Evolutionary conservation across 1,140 invertebrate genomes (phyloP), one percentile per base, ranked within the genome.

Genomic region (Conus ventricosus): DNA sequence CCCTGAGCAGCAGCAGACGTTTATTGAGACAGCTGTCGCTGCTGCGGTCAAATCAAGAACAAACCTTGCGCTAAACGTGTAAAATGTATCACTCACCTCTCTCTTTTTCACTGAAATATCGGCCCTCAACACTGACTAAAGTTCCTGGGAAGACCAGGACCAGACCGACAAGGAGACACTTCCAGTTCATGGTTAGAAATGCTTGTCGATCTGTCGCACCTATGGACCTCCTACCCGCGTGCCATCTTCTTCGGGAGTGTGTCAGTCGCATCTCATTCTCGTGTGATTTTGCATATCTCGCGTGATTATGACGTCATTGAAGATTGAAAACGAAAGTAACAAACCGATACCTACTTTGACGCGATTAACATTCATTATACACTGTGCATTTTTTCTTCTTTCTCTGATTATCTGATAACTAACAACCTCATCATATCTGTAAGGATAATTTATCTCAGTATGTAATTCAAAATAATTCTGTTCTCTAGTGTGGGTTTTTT

Each of bases 61-160:
- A 71, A 63, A 63, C 20, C 15, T 8, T 60, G 11, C 20, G 67
- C 15, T 71, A 11, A 71, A 11, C 20, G 17, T 39, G 0, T 39
- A 3, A 39, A 39, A 39, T 39, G 39, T 39, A 71, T 5, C 57
- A 71, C 67, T 71, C 20, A 71, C 67, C 67, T 71, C 13, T 71
- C 11, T 23, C 20, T 20, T 71, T 20, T 20, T 71, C 67, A 15
- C 57, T 60, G 67, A 5, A 71, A n/a, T 71, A 71, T 71, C 67
- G 67, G 13, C 67, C 67, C 67, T 71, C 67, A 71, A 71, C 67
- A 23, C 67, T 71, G 67, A 71, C 7, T 23, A 71, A n/a, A 71
- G 67, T 71, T 71, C 67, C 67, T 71, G 67, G 67, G 67, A 71
- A 71, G 20, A 71, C 67, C 67, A 71, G 67, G 67, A 71, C 20